Percentiles rank a stretch among this genome's conserved stretches.
phyloP scores from a whole-genome alignment of 2,113 vertebrate species.

The Phalacrocorax carbo region DNA sequence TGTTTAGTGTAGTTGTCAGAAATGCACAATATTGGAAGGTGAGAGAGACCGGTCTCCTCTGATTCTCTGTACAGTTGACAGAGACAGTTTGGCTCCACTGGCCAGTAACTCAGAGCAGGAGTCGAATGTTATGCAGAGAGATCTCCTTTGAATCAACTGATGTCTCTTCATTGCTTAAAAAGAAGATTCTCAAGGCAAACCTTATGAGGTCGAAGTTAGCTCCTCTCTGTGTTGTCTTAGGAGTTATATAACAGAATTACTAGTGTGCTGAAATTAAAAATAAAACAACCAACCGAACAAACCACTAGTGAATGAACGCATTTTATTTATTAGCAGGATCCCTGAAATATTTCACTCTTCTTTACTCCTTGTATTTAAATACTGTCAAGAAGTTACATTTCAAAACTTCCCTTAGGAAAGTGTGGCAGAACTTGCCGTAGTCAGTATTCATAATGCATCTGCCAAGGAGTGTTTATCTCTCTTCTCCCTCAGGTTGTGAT shows the following conservation, averaged over 20 bases:
- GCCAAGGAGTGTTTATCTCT: constrained; percentile 35
- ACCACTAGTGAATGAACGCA: not conserved
- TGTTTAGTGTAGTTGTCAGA: not conserved
- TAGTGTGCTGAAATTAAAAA: not conserved
- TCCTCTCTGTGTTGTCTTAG: not conserved
- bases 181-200: not conserved
- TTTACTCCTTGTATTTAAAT: not conserved
- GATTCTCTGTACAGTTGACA: not conserved
- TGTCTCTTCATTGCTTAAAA: not conserved
- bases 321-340: not conserved
- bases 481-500: constrained; percentile 32
- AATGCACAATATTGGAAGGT: not conserved
- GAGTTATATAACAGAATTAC: not conserved
- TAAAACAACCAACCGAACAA: not conserved
- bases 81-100: not conserved
- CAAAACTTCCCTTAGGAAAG: not conserved
- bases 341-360: not conserved
- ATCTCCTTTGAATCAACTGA: not conserved
- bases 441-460: constrained; percentile 42
- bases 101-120: not conserved
- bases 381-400: not conserved
- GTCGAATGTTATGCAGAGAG: rapidly evolving
- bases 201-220: not conserved
- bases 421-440: not conserved
- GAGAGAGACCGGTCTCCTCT: not conserved